A percentile compares a stretch with the other conserved stretches of the same genome.
These are phyloP conservation scores for Eurytoma californica DNA, from an alignment of 2,888 invertebrate genomes.

Conservation along the genomic window DNA sequence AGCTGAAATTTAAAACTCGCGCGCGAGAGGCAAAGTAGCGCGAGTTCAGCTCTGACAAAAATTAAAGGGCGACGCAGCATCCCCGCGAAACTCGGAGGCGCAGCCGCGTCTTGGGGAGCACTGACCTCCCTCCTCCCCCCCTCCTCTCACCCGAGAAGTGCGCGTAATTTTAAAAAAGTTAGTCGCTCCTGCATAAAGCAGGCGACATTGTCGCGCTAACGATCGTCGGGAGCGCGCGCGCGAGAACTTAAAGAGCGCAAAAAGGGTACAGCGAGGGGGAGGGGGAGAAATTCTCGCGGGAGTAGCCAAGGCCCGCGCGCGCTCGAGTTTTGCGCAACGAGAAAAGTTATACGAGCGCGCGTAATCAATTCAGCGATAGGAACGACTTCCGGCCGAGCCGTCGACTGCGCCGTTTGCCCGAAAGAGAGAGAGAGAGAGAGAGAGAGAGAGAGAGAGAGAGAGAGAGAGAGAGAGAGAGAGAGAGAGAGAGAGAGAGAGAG, in stretches of 20 bases:
- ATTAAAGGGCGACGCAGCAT: background rate
- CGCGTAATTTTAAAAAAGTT: slow-evolving; percentile 41
- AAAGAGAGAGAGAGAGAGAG: slow-evolving; percentile 1
- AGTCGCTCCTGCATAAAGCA: background rate
- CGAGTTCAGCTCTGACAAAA: background rate
- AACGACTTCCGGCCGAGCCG: slow-evolving; percentile 31
- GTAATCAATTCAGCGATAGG: slow-evolving; percentile 53
- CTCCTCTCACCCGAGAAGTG: background rate
- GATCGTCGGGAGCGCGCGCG: slow-evolving; percentile 7
- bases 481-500: no score
- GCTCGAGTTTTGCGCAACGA: slow-evolving; percentile 51
- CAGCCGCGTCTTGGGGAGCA: background rate
- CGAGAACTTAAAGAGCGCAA: background rate
- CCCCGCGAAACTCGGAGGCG: slow-evolving; percentile 12
- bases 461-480: no score
- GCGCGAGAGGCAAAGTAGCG: background rate
- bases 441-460: slow-evolving; percentile 4
- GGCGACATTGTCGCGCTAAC: slow-evolving; percentile 23
- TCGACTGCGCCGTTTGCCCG: background rate
- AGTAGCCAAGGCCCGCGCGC: background rate
- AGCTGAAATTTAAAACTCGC: background rate
- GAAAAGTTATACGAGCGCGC: slow-evolving; percentile 51
- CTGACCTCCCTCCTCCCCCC: slow-evolving; percentile 10
- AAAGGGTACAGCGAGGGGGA: slow-evolving; percentile 4
- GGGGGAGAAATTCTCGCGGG: slow-evolving; percentile 29